Conservation (phyloP, 1,140 invertebrate species). For the Drosophila albomicans region DNA sequence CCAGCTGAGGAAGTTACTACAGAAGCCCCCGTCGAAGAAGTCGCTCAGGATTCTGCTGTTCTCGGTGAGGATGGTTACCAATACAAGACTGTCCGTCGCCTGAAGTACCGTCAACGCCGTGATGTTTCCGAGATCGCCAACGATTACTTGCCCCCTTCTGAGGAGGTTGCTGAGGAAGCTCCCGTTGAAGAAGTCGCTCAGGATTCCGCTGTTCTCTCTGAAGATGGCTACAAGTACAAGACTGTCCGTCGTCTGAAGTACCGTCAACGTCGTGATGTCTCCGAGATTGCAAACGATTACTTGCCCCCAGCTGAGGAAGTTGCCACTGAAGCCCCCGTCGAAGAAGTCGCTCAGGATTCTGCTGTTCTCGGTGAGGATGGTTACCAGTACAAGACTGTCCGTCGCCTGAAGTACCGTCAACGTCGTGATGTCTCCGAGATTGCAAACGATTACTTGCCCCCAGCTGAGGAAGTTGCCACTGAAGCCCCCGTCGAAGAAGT, state of each 20-base stretch:
- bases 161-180: slow-evolving; percentile 46
- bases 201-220: slow-evolving; percentile 55
- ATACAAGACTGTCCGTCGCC: slow-evolving; percentile 63
- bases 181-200: slow-evolving; percentile 45
- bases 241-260: slow-evolving; percentile 55
- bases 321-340: slow-evolving; percentile 22
- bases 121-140: slow-evolving; percentile 67
- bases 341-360: slow-evolving; percentile 37
- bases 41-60: no score
- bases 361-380: slow-evolving; percentile 54
- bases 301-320: slow-evolving; percentile 44
- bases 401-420: slow-evolving; percentile 63
- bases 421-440: slow-evolving; percentile 62
- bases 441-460: slow-evolving; percentile 65
- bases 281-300: slow-evolving; percentile 50
- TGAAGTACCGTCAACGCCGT: slow-evolving; percentile 64
- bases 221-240: slow-evolving; percentile 57
- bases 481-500: slow-evolving; percentile 47
- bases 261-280: slow-evolving; percentile 59
- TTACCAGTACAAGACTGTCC: slow-evolving; percentile 65
- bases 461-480: slow-evolving; percentile 44
- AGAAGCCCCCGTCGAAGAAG: no score
- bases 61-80: no score
- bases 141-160: slow-evolving; percentile 62
- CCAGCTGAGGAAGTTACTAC: no score